Percentiles rank a stretch among this genome's conserved stretches.
phyloP scores from a whole-genome alignment of 1,140 invertebrate genomes.

The Lerema accius region DNA sequence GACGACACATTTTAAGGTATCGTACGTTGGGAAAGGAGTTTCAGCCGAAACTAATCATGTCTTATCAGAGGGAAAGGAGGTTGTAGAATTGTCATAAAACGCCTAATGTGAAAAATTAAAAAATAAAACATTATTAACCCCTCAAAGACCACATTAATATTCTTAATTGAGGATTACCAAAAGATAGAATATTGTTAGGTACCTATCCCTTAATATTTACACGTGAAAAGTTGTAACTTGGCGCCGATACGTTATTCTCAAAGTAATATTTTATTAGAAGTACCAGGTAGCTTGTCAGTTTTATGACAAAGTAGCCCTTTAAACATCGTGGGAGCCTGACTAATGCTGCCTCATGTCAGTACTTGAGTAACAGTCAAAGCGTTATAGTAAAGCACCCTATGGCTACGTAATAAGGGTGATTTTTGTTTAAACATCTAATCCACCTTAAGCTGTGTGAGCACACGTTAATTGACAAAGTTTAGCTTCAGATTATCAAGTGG shows the following conservation, averaged over 20 bases:
- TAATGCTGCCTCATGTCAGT: conserved; percentile 25
- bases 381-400: neutral
- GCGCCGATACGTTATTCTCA: neutral
- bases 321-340: conserved; percentile 22
- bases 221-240: too few relatives aligned
- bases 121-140: too few relatives aligned
- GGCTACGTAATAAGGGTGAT: conserved; percentile 2
- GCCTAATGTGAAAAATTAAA: too few relatives aligned
- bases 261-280: conserved; percentile 9
- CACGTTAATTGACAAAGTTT: conserved; percentile 40
- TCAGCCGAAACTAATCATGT: too few relatives aligned
- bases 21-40: too few relatives aligned
- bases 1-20: too few relatives aligned
- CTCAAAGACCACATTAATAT: too few relatives aligned
- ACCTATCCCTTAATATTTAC: too few relatives aligned
- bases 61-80: too few relatives aligned
- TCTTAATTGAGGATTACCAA: too few relatives aligned
- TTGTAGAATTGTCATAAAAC: too few relatives aligned
- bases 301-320: conserved; percentile 24
- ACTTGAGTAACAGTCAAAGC: conserved; percentile 15
- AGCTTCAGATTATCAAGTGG: conserved; percentile 33
- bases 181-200: too few relatives aligned
- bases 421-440: conserved; percentile 11
- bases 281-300: conserved; percentile 28
- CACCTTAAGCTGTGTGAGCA: conserved; percentile 24